Evolutionary conservation across 2,888 invertebrate genomes (phyloP), one percentile per base, ranked within the genome.

Genomic region (Timema cristinae): DNA sequence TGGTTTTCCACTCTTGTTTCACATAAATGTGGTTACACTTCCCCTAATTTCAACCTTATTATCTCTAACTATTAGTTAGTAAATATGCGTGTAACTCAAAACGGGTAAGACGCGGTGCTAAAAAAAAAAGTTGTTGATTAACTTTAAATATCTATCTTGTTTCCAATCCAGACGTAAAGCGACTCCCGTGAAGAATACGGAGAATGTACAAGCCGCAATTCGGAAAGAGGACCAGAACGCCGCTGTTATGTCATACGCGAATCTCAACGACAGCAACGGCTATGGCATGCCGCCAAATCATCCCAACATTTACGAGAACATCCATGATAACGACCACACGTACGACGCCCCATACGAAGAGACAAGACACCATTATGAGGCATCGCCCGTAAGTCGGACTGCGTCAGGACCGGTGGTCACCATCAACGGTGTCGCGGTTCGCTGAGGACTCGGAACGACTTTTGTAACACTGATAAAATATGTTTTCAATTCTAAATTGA

Each of bases 241-340:
- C 0, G 93, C 94, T 0, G 94, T 94, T 0, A 94, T 94, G 93
- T 94, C 93, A 69, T 94, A 94, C 80, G 91, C 94, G 47, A 92
- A 92, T 0, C 82, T 94, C 0, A 93, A 91, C 80, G 93, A 92
- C 76, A 86, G 86, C 7, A 89, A 88, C 76, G 74, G 77, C 52
- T 73, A 77, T 69, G 85, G 85, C 5, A 82, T 85, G 16, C 75
- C 73, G n/a, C 51, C 66, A 50, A 67, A 69, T n/a, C 69, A 72
- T 51, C 83, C 77, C 81, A 88, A 85, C 76, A 86, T 88, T 73
- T 88, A 88, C 77, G 88, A 88, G 79, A 87, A 87, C 78, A 86
- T 87, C 75, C 86, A 87, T 73, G 88, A 88, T 54, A 68, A 71
- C 56, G 91, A 91, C 78, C 89, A 90, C 77, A 87, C 90, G 77